Percentiles rank a stretch among this genome's conserved stretches.
These are phyloP conservation scores for Amphipyra tragopoginis DNA, from an alignment of 2,888 invertebrate genomes.

Conservation along the genomic window DNA sequence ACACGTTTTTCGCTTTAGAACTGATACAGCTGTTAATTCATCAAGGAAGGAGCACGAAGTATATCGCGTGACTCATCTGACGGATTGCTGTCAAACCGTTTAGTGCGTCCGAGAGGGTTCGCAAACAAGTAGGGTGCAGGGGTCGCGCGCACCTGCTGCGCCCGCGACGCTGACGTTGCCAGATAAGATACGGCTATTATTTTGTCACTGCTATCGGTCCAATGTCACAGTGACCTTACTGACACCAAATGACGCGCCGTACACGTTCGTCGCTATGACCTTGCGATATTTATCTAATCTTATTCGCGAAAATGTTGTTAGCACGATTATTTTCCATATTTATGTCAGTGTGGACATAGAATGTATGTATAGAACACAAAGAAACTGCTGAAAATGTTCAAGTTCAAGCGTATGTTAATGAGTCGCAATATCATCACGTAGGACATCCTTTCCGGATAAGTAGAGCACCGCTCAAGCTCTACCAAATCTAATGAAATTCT, in stretches of 20 bases:
- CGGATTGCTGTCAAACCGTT: constrained; percentile 50
- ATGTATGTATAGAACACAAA: constrained; percentile 39
- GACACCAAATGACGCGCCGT: constrained; percentile 86
- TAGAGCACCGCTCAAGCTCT: background rate
- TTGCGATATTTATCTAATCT: constrained; percentile 89
- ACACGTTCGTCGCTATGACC: constrained; percentile 82
- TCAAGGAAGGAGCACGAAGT: constrained; percentile 23
- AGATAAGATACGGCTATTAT: constrained; percentile 89
- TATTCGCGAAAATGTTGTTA: constrained; percentile 80
- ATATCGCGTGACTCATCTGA: constrained; percentile 52
- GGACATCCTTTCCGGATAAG: background rate
- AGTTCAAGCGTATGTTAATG: constrained; percentile 19
- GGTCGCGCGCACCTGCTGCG: constrained; percentile 86
- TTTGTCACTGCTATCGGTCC: constrained; percentile 86
- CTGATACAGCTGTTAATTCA: constrained; percentile 15
- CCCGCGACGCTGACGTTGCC: constrained; percentile 86
- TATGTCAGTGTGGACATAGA: constrained; percentile 52
- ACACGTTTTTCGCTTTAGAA: constrained; percentile 5
- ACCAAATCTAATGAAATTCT: background rate
- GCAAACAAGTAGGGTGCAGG: constrained; percentile 73
- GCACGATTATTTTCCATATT: constrained; percentile 68
- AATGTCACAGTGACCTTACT: constrained; percentile 90
- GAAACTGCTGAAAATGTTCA: constrained; percentile 27
- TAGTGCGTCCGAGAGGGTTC: constrained; percentile 56
- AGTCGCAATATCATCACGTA: background rate